Evolutionary conservation across 2,797 vertebrate species (phyloP).

Genomic region (Peromyscus aztecus): DNA sequence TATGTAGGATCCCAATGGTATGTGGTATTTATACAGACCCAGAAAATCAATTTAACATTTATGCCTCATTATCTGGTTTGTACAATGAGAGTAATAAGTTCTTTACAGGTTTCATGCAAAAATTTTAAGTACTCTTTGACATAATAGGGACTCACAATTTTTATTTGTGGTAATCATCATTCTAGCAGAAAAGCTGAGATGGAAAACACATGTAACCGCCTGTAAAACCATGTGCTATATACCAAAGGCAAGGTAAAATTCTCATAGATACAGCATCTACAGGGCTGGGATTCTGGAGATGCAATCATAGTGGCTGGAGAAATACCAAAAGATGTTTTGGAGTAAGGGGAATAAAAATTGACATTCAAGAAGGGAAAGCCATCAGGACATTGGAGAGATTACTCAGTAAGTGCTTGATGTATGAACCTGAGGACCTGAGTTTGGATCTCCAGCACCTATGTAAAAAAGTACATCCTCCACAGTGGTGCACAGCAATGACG

Average conservation of each 20-base stretch:
- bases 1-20: background rate
- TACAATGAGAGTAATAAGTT: background rate
- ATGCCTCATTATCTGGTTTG: constrained; percentile 20
- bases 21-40: background rate
- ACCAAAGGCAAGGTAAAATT: background rate
- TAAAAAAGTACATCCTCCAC: background rate
- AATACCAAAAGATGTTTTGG: background rate
- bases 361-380: background rate
- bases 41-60: background rate
- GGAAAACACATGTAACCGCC: background rate
- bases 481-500: background rate
- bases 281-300: background rate
- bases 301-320: background rate
- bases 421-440: background rate
- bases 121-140: background rate
- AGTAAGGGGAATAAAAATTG: background rate
- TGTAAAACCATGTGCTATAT: background rate
- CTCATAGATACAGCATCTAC: background rate
- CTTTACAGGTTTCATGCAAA: background rate
- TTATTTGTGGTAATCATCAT: background rate
- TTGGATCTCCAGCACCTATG: background rate
- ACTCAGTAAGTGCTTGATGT: background rate
- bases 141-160: background rate
- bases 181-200: background rate
- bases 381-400: background rate